Conservation (phyloP, 2,888 invertebrate species). For the Epicampocera succincta region DNA sequence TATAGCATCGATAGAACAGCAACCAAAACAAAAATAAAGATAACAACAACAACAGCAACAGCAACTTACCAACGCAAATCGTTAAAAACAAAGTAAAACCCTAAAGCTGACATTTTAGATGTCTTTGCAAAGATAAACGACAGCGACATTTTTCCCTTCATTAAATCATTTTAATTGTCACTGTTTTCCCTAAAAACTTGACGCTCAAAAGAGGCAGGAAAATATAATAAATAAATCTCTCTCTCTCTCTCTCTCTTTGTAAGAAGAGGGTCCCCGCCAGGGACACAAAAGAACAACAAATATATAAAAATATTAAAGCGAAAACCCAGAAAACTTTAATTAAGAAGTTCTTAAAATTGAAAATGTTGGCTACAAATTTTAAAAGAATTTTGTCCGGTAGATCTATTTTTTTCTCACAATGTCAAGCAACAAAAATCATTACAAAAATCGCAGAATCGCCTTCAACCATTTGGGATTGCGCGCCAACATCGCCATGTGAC, state of each 20-base stretch:
- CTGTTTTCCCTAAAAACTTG: neutral
- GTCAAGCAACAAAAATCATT: too few species aligned
- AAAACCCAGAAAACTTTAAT: neutral
- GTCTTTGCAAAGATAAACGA: slow-evolving; percentile 55
- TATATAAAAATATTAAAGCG: too few species aligned
- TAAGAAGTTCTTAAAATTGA: neutral
- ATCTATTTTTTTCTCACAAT: too few species aligned
- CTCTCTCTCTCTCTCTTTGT: too few species aligned
- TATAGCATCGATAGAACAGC: slow-evolving; percentile 19
- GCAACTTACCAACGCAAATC: slow-evolving; percentile 17
- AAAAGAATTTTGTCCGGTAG: too few species aligned
- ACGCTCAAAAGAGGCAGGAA: neutral
- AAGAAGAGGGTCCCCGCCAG: neutral
- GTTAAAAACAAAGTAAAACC: neutral
- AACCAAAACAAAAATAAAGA: slow-evolving; percentile 4
- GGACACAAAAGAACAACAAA: neutral
- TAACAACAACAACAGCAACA: too few species aligned
- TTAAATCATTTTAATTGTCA: too few species aligned
- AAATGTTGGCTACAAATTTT: neutral
- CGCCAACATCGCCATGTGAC: too few species aligned
- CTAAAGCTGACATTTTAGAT: slow-evolving; percentile 56
- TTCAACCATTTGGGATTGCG: too few species aligned
- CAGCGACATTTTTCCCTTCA: neutral
- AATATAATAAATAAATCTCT: slow-evolving; percentile 16
- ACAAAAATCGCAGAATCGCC: too few species aligned